Evolutionary conservation across 2,113 vertebrate genomes (phyloP), one percentile per base, ranked within the genome.

Genomic region (Coregonus clupeaformis): DNA sequence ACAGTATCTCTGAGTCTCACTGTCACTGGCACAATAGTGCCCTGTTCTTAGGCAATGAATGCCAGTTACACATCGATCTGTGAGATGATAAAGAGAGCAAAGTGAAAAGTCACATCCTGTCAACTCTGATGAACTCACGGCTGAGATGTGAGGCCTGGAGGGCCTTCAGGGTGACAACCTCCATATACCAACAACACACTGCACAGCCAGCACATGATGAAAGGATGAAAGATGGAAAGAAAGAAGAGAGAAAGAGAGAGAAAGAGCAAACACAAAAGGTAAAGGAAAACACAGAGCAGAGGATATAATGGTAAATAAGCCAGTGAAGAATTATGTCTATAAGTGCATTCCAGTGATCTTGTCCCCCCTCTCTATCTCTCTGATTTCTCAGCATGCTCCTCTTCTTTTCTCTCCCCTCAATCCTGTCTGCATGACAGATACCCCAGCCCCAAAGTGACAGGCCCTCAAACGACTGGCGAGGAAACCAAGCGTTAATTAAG

Each of bases 401-500:
- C 60, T 72, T 55, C 13, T 68, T 80, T 76, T 64, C 2, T 69
- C 36, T 77, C 81, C 84, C 52, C 45, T 82, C 84, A 79, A 83
- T 84, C 87, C 91, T 93, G 91, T 91, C 90, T 85, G 73, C 85
- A 84, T 93, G 94, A 96, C 96, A 96, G 93, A 92, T 94, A 93
- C 92, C 1, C 91, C 94, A 91, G 94, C 94, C 94, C 94, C 94
- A 94, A 95, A 96, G 95, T 97, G 97, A 98, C 97, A 97, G 95
- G 92, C 91, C 92, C 93, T 96, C 95, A 96, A 94, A 95, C 92
- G 92, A 95, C 80, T 82, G 79, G 94, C 84, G 92, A 94, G 94
- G 94, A 95, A 94, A 94, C 92, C 94, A 94, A 92, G 97, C 96
- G 96, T 97, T 98, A 98, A 98, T 98, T 97, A 98, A 98, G 96